A percentile compares a stretch with the other conserved stretches of the same genome.
Evolutionary conservation across 2,113 vertebrate species (phyloP).

Genomic region (Corythornis cristatus): DNA sequence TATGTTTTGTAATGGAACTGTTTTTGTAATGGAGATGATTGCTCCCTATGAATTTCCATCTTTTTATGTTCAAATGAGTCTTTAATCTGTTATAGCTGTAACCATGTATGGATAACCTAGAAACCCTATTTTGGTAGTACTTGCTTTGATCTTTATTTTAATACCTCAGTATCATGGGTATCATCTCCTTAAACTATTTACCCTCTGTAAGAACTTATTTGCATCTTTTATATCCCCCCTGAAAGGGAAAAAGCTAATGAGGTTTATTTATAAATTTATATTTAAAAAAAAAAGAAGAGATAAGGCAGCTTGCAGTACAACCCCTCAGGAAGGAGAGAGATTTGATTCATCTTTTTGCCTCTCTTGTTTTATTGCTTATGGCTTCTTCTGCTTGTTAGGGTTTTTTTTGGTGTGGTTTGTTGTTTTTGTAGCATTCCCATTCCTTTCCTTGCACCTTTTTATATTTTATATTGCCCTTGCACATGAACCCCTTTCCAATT

Average conservation of each 20-base stretch:
- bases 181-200: slow-evolving; percentile 50
- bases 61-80: slow-evolving; percentile 30
- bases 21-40: neutral
- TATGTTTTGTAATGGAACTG: neutral
- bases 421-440: neutral
- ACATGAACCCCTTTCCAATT: neutral
- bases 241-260: neutral
- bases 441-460: neutral
- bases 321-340: neutral
- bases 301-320: neutral
- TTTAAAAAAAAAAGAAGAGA: neutral
- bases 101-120: slow-evolving; percentile 1
- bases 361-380: neutral
- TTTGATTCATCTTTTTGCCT: neutral
- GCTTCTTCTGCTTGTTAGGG: neutral
- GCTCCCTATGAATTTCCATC: neutral
- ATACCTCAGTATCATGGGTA: neutral
- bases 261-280: slow-evolving; percentile 1
- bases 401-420: no score
- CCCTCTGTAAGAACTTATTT: slow-evolving; percentile 16
- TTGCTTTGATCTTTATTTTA: slow-evolving; percentile 47
- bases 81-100: slow-evolving; percentile 44
- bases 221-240: neutral
- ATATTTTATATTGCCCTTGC: neutral
- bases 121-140: neutral